Evolutionary conservation across 2,797 vertebrate genomes (phyloP).

Genomic region (Syngnathus acus): DNA sequence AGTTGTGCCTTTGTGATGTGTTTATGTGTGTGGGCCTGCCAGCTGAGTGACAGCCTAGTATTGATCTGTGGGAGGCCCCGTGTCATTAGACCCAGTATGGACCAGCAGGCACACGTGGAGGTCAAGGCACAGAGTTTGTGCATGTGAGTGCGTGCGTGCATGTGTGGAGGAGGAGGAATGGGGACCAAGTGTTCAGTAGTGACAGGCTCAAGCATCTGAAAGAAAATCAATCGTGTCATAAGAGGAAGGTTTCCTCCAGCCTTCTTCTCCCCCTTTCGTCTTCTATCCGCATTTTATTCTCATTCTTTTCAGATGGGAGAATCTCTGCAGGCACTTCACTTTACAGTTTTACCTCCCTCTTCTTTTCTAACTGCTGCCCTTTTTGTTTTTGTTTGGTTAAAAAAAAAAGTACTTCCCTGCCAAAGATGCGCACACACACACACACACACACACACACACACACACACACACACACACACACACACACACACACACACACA

Average conservation of each 20-base stretch:
- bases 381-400: neutral
- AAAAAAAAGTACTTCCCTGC: neutral
- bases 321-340: constrained; percentile 1
- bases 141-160: constrained; percentile 9
- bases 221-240: constrained; percentile 99
- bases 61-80: constrained; percentile 93
- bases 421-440: neutral
- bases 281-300: constrained; percentile 24
- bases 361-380: constrained; percentile 33
- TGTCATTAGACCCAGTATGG: constrained; percentile 95
- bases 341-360: constrained; percentile 70
- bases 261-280: constrained; percentile 45
- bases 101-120: constrained; percentile 88
- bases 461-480: too few relatives aligned
- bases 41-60: constrained; percentile 93
- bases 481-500: too few relatives aligned
- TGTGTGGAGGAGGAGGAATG: constrained; percentile 20
- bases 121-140: constrained; percentile 77
- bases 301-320: constrained; percentile 12
- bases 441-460: too few relatives aligned
- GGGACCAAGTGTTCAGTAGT: constrained; percentile 82
- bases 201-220: constrained; percentile 89
- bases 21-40: constrained; percentile 48
- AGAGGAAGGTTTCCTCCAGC: constrained; percentile 93
- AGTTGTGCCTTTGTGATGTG: constrained; percentile 19